phyloP scores from a whole-genome alignment of 2,113 vertebrate species.

The Galemys pyrenaicus region DNA sequence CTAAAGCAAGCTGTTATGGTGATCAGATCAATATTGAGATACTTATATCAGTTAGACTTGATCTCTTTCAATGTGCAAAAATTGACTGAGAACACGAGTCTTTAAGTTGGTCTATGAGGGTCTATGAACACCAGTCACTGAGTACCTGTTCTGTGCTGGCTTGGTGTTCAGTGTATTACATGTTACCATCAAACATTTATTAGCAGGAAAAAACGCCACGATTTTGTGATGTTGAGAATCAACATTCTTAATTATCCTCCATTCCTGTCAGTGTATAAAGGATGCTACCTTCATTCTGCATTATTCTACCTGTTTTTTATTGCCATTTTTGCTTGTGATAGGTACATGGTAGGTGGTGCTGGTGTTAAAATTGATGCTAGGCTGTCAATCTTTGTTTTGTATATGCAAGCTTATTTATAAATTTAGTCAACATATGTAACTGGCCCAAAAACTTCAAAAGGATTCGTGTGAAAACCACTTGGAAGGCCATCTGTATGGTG shows the following conservation, averaged over 20 bases:
- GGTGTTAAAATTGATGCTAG: background rate
- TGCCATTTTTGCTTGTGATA: background rate
- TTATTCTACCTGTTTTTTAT: background rate
- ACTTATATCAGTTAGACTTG: background rate
- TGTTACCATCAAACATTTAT: background rate
- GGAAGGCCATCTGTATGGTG: constrained; percentile 61
- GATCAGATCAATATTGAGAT: background rate
- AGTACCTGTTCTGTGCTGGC: background rate
- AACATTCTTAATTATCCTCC: background rate
- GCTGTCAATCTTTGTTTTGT: background rate
- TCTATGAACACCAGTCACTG: rapidly evolving
- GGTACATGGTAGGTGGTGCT: background rate
- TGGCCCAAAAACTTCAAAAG: constrained; percentile 74
- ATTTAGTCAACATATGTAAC: constrained; percentile 79
- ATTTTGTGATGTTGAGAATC: background rate
- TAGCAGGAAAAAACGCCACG: background rate
- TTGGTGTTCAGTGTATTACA: background rate
- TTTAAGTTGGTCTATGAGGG: background rate
- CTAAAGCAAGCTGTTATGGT: background rate
- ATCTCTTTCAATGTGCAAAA: background rate
- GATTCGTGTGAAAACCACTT: constrained; percentile 68
- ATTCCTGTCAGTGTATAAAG: background rate
- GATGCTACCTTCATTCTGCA: background rate
- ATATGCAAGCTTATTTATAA: constrained; percentile 80
- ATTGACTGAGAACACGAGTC: background rate